phyloP scores from a whole-genome alignment of 2,797 vertebrate genomes.

The Semaprochilodus insignis region DNA sequence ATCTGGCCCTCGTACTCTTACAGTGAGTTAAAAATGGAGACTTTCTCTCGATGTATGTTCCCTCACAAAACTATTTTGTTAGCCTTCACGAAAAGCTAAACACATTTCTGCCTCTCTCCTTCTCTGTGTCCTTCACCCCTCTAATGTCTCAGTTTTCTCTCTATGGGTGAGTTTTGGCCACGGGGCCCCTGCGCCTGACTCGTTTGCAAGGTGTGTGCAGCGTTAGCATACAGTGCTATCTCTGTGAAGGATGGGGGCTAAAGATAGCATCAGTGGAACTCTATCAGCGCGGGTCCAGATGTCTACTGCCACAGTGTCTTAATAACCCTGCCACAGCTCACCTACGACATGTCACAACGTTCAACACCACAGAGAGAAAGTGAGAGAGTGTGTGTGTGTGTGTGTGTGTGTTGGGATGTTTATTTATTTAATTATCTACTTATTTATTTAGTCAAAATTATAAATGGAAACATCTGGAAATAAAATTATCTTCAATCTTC shows the following conservation, averaged over 20 bases:
- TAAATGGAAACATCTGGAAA: no score
- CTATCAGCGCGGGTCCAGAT: slow-evolving; percentile 86
- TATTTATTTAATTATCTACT: background rate
- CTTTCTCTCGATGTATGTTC: no score
- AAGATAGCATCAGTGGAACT: slow-evolving; percentile 83
- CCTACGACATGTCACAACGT: slow-evolving; percentile 65
- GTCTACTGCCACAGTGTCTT: slow-evolving; percentile 77
- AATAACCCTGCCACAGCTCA: slow-evolving; percentile 77
- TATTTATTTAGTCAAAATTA: no score
- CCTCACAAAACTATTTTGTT: no score
- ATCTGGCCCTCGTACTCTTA: no score
- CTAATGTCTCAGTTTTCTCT: slow-evolving; percentile 18
- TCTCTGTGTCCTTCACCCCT: background rate
- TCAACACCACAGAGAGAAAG: slow-evolving; percentile 25
- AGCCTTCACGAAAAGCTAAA: background rate
- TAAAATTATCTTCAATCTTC: no score
- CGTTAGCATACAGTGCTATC: slow-evolving; percentile 81
- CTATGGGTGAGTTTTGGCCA: slow-evolving; percentile 2
- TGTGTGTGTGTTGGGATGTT: background rate
- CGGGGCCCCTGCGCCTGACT: slow-evolving; percentile 52
- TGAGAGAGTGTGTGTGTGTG: slow-evolving; percentile 8
- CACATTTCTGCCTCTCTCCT: background rate
- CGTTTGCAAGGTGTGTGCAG: slow-evolving; percentile 65
- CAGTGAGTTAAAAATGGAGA: no score
- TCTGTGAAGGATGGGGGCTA: slow-evolving; percentile 76